Evolutionary conservation across 1,140 invertebrate genomes (phyloP).

Genomic region (Drosophila ironensis): DNA sequence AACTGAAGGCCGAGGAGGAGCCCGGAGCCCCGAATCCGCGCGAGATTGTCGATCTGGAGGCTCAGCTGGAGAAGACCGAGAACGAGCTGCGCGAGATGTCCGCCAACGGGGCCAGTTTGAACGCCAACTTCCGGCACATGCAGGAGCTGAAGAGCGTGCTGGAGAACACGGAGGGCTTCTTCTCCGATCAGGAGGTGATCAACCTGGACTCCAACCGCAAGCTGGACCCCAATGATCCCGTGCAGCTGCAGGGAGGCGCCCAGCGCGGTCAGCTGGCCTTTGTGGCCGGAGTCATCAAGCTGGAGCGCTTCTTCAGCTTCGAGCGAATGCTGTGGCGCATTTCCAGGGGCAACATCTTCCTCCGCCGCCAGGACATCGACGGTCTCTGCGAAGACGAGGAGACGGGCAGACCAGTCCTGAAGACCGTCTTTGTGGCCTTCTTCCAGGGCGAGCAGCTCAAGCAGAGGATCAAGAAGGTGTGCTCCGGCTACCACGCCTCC

Average conservation of each 20-base stretch:
- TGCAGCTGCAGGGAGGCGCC: constrained; percentile 87
- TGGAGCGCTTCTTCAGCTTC: constrained; percentile 89
- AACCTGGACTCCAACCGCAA: constrained; percentile 87
- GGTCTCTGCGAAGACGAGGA: constrained; percentile 81
- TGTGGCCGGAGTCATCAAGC: constrained; percentile 85
- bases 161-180: constrained; percentile 91
- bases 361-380: constrained; percentile 84
- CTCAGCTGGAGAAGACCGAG: constrained; percentile 95
- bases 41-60: constrained; percentile 95
- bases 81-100: constrained; percentile 96
- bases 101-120: constrained; percentile 95
- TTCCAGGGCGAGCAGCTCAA: constrained; percentile 91
- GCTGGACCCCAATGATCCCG: constrained; percentile 90
- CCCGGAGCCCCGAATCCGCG: constrained; percentile 98
- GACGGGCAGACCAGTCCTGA: constrained; percentile 81
- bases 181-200: constrained; percentile 68
- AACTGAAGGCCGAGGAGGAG: constrained; percentile 93
- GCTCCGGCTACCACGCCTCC: constrained; percentile 88
- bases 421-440: constrained; percentile 89
- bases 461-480: constrained; percentile 88
- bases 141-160: constrained; percentile 96
- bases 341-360: constrained; percentile 85
- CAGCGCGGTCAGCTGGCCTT: constrained; percentile 83
- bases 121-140: constrained; percentile 96
- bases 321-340: constrained; percentile 93